phyloP scores from a whole-genome alignment of 2,888 invertebrate species.

The Agonopterix subpropinquella region DNA sequence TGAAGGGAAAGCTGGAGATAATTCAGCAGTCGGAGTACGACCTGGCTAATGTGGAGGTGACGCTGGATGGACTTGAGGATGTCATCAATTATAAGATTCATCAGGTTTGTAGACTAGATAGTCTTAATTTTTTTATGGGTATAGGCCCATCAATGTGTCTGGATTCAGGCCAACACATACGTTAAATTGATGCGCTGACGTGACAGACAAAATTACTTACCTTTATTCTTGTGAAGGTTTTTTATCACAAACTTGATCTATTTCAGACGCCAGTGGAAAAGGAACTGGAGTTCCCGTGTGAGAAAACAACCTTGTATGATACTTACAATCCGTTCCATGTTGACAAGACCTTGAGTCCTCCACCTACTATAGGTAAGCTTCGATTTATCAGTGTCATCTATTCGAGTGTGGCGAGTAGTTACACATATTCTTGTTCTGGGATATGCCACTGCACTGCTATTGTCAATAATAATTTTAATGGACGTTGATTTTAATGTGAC shows the following conservation, averaged over 20 bases:
- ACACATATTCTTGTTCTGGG: too few relatives aligned
- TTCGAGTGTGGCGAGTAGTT: too few relatives aligned
- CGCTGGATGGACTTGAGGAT: slow-evolving; percentile 81
- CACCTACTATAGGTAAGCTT: slow-evolving; percentile 60
- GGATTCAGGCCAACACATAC: too few relatives aligned
- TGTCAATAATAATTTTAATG: too few relatives aligned
- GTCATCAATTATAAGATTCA: slow-evolving; percentile 88
- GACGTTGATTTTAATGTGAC: not conserved
- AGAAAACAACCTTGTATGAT: slow-evolving; percentile 86
- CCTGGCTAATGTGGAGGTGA: slow-evolving; percentile 84
- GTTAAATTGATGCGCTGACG: too few relatives aligned
- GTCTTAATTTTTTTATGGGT: too few relatives aligned
- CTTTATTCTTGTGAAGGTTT: too few relatives aligned
- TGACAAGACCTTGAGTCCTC: slow-evolving; percentile 77
- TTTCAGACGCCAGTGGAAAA: slow-evolving; percentile 88
- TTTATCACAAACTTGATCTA: too few relatives aligned
- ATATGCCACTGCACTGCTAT: too few relatives aligned
- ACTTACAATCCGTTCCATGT: slow-evolving; percentile 91
- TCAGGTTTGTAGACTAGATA: slow-evolving; percentile 72
- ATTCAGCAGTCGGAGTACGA: slow-evolving; percentile 92
- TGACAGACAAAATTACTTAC: too few relatives aligned
- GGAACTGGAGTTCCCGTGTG: slow-evolving; percentile 91
- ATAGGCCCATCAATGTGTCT: too few relatives aligned
- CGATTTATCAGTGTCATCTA: too few relatives aligned
- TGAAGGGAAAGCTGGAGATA: slow-evolving; percentile 87